Evolutionary conservation across 2,888 invertebrate genomes (phyloP), one percentile per base, ranked within the genome.

Genomic region (Apoda limacodes): DNA sequence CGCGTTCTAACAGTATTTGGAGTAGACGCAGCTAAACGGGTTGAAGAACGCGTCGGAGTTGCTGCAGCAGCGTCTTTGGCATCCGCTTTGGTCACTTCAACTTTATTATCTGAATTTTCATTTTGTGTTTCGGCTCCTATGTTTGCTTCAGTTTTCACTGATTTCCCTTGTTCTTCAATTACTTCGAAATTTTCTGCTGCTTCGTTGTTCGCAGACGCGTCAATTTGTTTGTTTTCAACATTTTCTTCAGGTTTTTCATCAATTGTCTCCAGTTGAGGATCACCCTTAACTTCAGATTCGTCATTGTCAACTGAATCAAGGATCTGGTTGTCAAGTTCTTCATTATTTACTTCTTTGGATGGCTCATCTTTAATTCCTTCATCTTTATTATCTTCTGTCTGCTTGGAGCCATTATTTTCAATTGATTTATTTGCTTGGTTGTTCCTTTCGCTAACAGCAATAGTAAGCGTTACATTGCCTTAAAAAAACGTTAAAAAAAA

Each of bases 1-100:
- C 75, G 50, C 1, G 74, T 74, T 13, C 51, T 55, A 6, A 74
- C 50, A 2, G 56, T 42, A 25, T 60, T 54, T 0, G 72, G 67
- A 0, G 70, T 66, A 1, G 45, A 44, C 5, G 34, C 51, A 1
- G 61, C 55, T 6, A 60, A 24, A 0, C 66, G 51, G 3, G 62
- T 38, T 0, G 70, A 64, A 0, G 47, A 34, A 9, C 67, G 51
- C 0, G 55, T 50, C 0, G 68, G 64, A 1, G 70, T 67, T 0
- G 48, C 45, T 22, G 40, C 48, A 0, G 43, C 54, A 10, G 39
- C 13, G n/a, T 47, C 48, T 23, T 52, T 53, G 2, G 35, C 33
- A 4, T 43, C 43, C 17, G n/a, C 35, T 19, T 1, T 22, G 4
- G n/a, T 25, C n/a, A n/a, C n/a, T 3, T 35, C 39, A 15, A 13